These are phyloP conservation scores for Ursus arctos DNA, from an alignment of 2,113 vertebrate genomes.

Conservation along the genomic window DNA sequence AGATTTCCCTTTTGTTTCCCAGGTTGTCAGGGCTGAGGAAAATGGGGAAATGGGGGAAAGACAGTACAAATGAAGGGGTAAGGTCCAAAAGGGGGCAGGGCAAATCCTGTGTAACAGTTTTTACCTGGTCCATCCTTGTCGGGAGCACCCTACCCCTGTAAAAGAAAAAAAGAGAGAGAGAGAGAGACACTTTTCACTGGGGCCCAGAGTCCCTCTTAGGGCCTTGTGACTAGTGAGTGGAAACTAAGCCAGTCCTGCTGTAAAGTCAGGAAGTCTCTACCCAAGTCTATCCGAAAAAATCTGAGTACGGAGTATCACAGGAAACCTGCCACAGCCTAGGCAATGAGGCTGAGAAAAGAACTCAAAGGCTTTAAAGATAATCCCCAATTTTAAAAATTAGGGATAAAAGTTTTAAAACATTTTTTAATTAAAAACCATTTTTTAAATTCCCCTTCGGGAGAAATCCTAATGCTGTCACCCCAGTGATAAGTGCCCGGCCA, in stretches of 20 bases:
- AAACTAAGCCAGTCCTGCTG: background rate
- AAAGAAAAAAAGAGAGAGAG: background rate
- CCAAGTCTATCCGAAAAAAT: background rate
- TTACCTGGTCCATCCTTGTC: background rate
- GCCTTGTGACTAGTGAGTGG: background rate
- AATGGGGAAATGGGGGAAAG: background rate
- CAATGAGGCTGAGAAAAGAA: background rate
- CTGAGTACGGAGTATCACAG: background rate
- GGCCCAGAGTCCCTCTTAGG: background rate
- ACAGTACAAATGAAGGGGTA: background rate
- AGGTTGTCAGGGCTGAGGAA: background rate
- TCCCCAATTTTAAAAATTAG: background rate
- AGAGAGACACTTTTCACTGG: background rate
- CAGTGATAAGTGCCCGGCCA: background rate
- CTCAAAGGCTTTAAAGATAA: background rate
- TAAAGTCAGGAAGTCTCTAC: background rate
- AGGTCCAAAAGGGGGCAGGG: too few relatives aligned
- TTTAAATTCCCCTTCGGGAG: background rate
- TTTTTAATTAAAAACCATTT: background rate
- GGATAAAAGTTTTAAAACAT: background rate
- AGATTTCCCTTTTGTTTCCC: background rate
- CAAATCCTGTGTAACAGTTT: background rate
- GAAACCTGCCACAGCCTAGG: background rate
- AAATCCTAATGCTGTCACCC: background rate
- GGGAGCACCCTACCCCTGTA: accelerated